Conservation (phyloP, 2,797 vertebrate species). For the Phylloscopus collybita region DNA sequence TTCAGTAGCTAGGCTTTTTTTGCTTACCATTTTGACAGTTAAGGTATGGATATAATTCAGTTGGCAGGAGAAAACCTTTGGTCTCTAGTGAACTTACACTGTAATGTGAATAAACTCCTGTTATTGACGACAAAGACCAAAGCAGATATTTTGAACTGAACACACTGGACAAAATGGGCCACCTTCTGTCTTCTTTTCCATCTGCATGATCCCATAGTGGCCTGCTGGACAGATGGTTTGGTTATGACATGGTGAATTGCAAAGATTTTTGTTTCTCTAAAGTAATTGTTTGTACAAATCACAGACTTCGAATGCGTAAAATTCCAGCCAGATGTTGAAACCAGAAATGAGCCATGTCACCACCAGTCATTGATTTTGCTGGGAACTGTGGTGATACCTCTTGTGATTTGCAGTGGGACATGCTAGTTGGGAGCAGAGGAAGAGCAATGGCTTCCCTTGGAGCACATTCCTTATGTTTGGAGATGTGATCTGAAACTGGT, state of each 20-base stretch:
- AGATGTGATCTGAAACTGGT: not conserved
- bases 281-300: slow-evolving; percentile 79
- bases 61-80: not conserved
- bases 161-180: not conserved
- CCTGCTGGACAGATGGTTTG: slow-evolving; percentile 77
- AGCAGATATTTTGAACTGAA: slow-evolving; percentile 54
- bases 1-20: not conserved
- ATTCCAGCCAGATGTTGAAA: slow-evolving; percentile 74
- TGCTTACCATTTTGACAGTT: not conserved
- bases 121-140: not conserved
- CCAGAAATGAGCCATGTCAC: slow-evolving; percentile 65
- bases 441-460: not conserved
- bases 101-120: not conserved
- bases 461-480: not conserved
- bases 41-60: not conserved
- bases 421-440: not conserved
- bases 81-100: not conserved
- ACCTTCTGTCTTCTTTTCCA: not conserved
- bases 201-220: slow-evolving; percentile 6
- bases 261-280: slow-evolving; percentile 77
- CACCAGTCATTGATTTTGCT: slow-evolving; percentile 45
- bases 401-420: not conserved
- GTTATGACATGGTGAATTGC: slow-evolving; percentile 78
- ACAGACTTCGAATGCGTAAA: slow-evolving; percentile 72
- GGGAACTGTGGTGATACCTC: slow-evolving; percentile 31